Evolutionary conservation across 2,797 vertebrate species (phyloP).

Genomic region (Rhabdophis nuchalis): DNA sequence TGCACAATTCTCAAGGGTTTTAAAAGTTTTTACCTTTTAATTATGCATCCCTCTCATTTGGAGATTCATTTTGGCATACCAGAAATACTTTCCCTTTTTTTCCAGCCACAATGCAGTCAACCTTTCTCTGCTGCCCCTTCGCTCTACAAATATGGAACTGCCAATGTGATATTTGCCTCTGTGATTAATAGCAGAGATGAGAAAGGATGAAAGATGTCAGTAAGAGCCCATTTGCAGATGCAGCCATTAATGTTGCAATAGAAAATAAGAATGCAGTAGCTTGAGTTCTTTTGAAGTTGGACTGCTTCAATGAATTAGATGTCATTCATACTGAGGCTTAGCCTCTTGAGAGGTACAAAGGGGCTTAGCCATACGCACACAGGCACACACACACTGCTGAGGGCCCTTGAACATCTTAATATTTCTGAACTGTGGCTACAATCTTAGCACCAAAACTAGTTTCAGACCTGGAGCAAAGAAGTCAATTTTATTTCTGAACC

Average conservation of each 20-base stretch:
- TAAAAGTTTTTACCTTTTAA: neutral
- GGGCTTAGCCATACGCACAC: neutral
- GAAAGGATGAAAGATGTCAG: conserved; percentile 4
- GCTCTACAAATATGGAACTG: neutral
- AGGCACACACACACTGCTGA: neutral
- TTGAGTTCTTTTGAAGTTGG: conserved; percentile 16
- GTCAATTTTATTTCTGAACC: neutral
- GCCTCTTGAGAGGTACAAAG: neutral
- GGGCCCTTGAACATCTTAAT: neutral
- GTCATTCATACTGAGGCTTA: conserved; percentile 18
- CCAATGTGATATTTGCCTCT: neutral
- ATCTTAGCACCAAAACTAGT: neutral
- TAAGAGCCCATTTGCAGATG: neutral
- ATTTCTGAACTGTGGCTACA: neutral
- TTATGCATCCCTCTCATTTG: neutral
- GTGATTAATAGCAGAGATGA: conserved; percentile 6
- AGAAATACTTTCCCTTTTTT: neutral
- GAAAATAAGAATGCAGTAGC: conserved; percentile 15
- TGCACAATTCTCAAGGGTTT: neutral
- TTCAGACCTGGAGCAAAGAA: neutral
- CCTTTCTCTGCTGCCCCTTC: neutral
- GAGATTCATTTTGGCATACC: neutral
- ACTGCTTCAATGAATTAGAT: conserved; percentile 8
- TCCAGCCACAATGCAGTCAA: neutral
- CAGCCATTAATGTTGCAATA: conserved; percentile 4